Base-by-base conservation (phyloP, 2,797 vertebrate species). In the Dendrocincla fuliginosa region DNA sequence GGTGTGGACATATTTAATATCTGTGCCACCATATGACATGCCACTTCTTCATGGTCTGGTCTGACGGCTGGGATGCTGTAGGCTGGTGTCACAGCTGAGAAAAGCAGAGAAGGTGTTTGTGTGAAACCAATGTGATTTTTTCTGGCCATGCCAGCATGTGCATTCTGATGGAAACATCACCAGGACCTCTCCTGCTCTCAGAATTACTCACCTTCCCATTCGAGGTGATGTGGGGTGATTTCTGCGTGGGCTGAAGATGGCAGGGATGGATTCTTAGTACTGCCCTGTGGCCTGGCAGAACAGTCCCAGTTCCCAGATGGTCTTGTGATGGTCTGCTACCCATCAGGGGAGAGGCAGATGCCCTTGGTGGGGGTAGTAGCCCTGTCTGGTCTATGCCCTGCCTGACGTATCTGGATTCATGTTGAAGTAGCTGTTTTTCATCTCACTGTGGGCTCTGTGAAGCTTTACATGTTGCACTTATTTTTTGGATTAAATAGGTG, bases 1-100 rank as follows among this genome's bases (percentile, higher is more conserved):
- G 50, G 4, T 17, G 41, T 59, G 49, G 52, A 8, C 11, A 13
- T 2, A 1, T 65, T 42, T 74, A 37, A 32, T 46, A 67, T 11
- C 33, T 1, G 2, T 53, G 68, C 25, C 50, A 25, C 0, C 1
- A 5, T 0, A 2, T 20, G 65, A 23, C 7, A 23, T 19, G n/a
- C 5, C 2, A 0, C 20, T 61, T 3, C 20, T 61, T 3, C 16
- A 5, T 2, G 4, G 8, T 69, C 55, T 37, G 23, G 3, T 35
- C 28, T 7, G 1, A 6, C 14, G 59, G 11, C 37, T 64, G 37
- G 11, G 16, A 9, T 57, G 30, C 67, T 92, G 74, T 59, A 50
- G n/a, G 22, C 28, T 41, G 10, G 11, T 73, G 50, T 42, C 57
- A 53, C 39, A 56, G 35, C 10, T 50, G 33, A 69, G 32, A 55